phyloP scores from a whole-genome alignment of 1,140 invertebrate genomes.

The Pseudoatta argentina region DNA sequence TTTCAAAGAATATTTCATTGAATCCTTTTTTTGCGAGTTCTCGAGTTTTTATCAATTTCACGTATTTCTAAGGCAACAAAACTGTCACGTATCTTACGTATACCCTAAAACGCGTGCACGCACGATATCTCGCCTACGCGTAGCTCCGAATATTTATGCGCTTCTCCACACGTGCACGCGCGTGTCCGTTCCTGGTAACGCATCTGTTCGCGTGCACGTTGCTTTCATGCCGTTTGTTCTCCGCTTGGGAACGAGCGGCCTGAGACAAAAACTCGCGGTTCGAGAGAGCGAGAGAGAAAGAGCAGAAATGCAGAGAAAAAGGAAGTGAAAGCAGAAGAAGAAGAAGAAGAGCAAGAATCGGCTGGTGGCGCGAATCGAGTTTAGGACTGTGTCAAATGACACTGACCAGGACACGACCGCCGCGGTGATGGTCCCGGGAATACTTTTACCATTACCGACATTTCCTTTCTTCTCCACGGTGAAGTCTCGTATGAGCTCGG shows the following conservation, averaged over 20 bases:
- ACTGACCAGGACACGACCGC: constrained; percentile 65
- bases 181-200: constrained; percentile 11
- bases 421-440: constrained; percentile 58
- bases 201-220: constrained; percentile 28
- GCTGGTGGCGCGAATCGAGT: constrained; percentile 82
- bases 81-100: constrained; percentile 45
- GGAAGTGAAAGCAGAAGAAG: background rate
- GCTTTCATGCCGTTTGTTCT: constrained; percentile 72
- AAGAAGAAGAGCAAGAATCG: constrained; percentile 69
- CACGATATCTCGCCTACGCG: background rate
- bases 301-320: constrained; percentile 1
- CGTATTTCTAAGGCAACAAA: background rate
- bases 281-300: constrained; percentile 42
- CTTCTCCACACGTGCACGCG: constrained; percentile 21
- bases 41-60: background rate
- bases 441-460: constrained; percentile 51
- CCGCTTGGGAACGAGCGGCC: constrained; percentile 69
- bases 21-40: background rate
- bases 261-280: constrained; percentile 68
- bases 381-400: constrained; percentile 86
- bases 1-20: background rate
- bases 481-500: constrained; percentile 23
- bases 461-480: constrained; percentile 43
- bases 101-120: constrained; percentile 37
- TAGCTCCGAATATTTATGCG: constrained; percentile 31